Conservation (phyloP, 2,797 vertebrate species). For the Cichlasoma orientale region DNA sequence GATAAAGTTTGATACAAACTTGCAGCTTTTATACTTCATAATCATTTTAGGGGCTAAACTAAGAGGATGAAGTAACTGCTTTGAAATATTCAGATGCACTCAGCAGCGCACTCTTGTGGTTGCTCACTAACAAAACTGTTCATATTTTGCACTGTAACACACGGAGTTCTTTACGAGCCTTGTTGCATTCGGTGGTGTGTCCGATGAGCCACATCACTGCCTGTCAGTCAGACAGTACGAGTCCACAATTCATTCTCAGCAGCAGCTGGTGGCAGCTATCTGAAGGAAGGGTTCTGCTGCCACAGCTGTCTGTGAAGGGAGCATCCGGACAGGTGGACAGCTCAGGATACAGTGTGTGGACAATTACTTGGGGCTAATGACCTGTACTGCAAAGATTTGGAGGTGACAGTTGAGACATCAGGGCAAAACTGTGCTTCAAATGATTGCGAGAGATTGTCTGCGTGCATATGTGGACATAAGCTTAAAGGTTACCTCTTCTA, state of each 20-base stretch:
- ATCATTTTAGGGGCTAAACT: constrained; percentile 12
- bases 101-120: constrained; percentile 78
- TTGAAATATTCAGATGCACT: constrained; percentile 41
- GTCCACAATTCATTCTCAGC: constrained; percentile 27
- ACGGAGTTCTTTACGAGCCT: background rate
- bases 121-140: background rate
- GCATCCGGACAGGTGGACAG: constrained; percentile 23
- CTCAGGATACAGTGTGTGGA: constrained; percentile 25
- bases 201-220: constrained; percentile 20
- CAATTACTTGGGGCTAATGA: constrained; percentile 31
- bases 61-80: constrained; percentile 5
- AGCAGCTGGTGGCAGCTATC: constrained; percentile 18
- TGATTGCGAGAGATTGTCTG: background rate
- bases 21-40: constrained; percentile 10
- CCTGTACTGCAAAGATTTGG: constrained; percentile 11
- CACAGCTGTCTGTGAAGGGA: constrained; percentile 40
- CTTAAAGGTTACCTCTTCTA: constrained; percentile 1
- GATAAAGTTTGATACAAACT: constrained; percentile 22
- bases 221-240: constrained; percentile 26
- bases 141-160: background rate
- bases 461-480: background rate
- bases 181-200: constrained; percentile 26
- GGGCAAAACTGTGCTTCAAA: background rate
- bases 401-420: constrained; percentile 32
- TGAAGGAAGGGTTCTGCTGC: constrained; percentile 27